A percentile compares a stretch with the other conserved stretches of the same genome.
These are phyloP conservation scores for Apis laboriosa DNA, from an alignment of 1,140 invertebrate genomes.

Conservation along the genomic window DNA sequence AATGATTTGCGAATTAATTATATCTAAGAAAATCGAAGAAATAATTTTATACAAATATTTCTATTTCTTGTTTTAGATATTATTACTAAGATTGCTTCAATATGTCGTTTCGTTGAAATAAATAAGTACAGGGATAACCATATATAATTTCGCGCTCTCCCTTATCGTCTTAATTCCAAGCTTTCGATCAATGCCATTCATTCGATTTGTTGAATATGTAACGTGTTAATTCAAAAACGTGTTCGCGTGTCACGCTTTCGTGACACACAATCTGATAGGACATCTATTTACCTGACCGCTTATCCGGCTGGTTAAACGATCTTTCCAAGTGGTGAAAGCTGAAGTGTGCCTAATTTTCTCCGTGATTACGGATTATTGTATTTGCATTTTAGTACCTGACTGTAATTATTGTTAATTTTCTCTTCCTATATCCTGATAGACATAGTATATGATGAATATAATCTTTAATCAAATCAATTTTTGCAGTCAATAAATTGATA, in stretches of 20 bases:
- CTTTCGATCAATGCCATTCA: constrained; percentile 46
- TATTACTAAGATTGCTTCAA: too few species aligned
- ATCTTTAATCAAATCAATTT: too few species aligned
- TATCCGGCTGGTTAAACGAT: constrained; percentile 30
- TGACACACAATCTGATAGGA: constrained; percentile 43
- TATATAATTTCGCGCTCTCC: not conserved
- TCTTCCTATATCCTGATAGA: not conserved
- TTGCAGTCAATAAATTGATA: too few species aligned
- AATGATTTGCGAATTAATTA: too few species aligned
- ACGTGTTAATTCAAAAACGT: constrained; percentile 43
- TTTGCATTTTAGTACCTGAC: not conserved
- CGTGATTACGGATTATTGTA: constrained; percentile 5
- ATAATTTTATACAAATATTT: not conserved
- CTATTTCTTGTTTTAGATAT: too few species aligned
- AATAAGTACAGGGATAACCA: not conserved
- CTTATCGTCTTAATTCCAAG: constrained; percentile 26
- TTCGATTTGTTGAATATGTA: constrained; percentile 11
- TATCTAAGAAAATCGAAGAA: too few species aligned
- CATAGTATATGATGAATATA: too few species aligned
- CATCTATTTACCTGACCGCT: constrained; percentile 36
- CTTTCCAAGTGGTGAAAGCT: constrained; percentile 23
- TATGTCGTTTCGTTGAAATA: too few species aligned
- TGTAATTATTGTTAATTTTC: not conserved
- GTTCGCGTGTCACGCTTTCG: constrained; percentile 43
- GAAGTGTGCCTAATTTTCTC: constrained; percentile 23